These are phyloP conservation scores for Cenopis cana DNA, from an alignment of 2,888 invertebrate genomes.

Conservation along the genomic window DNA sequence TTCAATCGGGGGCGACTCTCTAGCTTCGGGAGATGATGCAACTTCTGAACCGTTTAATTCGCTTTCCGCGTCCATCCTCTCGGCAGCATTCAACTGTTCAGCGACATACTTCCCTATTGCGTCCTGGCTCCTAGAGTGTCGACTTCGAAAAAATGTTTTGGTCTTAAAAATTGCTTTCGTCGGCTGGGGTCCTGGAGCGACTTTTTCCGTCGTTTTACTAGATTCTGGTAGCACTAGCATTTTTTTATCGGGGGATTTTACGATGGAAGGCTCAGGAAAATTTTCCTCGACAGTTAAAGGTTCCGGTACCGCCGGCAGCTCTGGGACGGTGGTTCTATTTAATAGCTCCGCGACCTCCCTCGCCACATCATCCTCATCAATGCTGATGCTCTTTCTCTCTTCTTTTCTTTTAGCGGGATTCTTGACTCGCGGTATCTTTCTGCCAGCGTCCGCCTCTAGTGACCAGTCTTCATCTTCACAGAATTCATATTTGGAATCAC, in stretches of 20 bases:
- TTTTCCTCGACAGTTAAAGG: conserved; percentile 83
- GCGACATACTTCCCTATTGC: conserved; percentile 83
- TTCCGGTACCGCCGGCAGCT: conserved; percentile 83
- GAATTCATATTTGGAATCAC: conserved; percentile 91
- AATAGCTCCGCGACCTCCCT: conserved; percentile 86
- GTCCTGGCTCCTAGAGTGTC: conserved; percentile 83
- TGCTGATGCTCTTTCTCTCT: conserved; percentile 71
- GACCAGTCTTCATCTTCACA: conserved; percentile 89
- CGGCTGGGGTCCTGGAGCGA: conserved; percentile 54
- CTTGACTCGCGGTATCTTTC: conserved; percentile 88
- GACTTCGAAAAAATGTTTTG: conserved; percentile 83
- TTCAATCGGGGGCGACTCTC: conserved; percentile 78
- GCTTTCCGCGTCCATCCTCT: conserved; percentile 74
- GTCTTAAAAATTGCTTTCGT: conserved; percentile 83
- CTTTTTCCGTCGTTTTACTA: conserved; percentile 56
- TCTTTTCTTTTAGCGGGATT: conserved; percentile 74
- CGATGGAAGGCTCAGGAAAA: conserved; percentile 83
- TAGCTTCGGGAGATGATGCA: conserved; percentile 70
- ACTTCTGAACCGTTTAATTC: conserved; percentile 75
- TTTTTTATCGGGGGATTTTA: conserved; percentile 80
- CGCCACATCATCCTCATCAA: conserved; percentile 79
- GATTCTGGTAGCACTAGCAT: conserved; percentile 55
- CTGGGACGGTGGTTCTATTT: conserved; percentile 85
- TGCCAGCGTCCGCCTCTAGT: conserved; percentile 81
- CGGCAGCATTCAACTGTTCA: conserved; percentile 78